phyloP scores from a whole-genome alignment of 2,797 vertebrate genomes.

The Vipera ursinii region DNA sequence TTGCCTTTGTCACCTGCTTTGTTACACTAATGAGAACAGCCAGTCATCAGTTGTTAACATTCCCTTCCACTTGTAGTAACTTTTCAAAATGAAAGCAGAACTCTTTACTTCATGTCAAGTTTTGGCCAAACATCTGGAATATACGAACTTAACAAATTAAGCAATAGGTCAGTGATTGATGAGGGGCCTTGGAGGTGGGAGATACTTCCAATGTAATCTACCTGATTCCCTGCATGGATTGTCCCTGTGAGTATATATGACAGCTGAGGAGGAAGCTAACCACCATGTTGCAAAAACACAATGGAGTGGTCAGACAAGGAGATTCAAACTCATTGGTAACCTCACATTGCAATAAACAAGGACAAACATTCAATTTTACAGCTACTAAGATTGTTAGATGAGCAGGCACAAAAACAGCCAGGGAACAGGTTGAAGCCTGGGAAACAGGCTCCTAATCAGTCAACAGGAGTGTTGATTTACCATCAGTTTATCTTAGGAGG shows the following conservation, averaged over 20 bases:
- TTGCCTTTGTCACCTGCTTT: conserved; percentile 29
- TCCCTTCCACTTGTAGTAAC: conserved; percentile 13
- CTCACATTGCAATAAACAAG: background rate
- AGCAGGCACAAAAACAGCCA: background rate
- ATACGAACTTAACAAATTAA: background rate
- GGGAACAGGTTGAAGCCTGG: background rate
- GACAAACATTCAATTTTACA: background rate
- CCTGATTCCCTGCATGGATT: background rate
- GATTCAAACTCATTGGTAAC: background rate
- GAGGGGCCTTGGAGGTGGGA: background rate
- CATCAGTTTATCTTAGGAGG: background rate
- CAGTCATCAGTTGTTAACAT: conserved; percentile 26
- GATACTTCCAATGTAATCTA: background rate
- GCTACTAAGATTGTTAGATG: background rate
- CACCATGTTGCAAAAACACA: background rate
- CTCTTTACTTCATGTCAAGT: background rate
- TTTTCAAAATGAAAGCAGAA: conserved; percentile 19
- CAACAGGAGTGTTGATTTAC: background rate
- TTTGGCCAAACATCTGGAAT: conserved; percentile 28
- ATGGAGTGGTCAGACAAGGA: background rate
- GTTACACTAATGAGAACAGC: conserved; percentile 9
- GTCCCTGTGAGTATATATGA: background rate
- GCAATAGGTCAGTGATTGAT: background rate
- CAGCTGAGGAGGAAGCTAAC: background rate
- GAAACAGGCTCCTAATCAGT: background rate